Evolutionary conservation across 2,888 invertebrate species (phyloP).

Genomic region (Antitype chi): DNA sequence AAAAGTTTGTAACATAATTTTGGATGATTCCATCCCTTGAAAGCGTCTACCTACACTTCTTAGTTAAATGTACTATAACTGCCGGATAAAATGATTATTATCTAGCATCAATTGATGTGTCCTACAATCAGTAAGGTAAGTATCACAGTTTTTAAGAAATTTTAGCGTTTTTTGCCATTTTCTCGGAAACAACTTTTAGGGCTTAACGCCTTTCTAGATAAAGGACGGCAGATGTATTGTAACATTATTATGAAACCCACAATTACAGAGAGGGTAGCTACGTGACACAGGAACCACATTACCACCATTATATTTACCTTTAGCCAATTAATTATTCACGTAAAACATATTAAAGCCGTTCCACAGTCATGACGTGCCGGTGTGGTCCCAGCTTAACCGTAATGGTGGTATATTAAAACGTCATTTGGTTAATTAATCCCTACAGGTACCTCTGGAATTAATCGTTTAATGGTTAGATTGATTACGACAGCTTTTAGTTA

Average conservation of each 20-base stretch:
- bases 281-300: background rate
- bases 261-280: background rate
- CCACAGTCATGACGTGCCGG: background rate
- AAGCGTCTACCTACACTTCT: too few relatives aligned
- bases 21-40: too few relatives aligned
- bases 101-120: too few relatives aligned
- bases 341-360: constrained; percentile 9
- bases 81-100: too few relatives aligned
- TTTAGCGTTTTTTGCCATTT: too few relatives aligned
- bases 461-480: constrained; percentile 30
- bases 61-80: too few relatives aligned
- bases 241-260: background rate
- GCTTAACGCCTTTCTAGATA: too few relatives aligned
- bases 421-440: constrained; percentile 57
- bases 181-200: too few relatives aligned
- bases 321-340: constrained; percentile 14
- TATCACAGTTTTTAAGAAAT: too few relatives aligned
- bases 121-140: too few relatives aligned
- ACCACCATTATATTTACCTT: constrained; percentile 5
- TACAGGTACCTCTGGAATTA: constrained; percentile 21
- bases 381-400: constrained; percentile 26
- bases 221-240: too few relatives aligned
- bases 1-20: too few relatives aligned
- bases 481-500: constrained; percentile 32
- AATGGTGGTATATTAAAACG: constrained; percentile 52